Evolutionary conservation across 2,113 vertebrate genomes (phyloP), one percentile per base, ranked within the genome.

Genomic region (Cinclus cinclus): DNA sequence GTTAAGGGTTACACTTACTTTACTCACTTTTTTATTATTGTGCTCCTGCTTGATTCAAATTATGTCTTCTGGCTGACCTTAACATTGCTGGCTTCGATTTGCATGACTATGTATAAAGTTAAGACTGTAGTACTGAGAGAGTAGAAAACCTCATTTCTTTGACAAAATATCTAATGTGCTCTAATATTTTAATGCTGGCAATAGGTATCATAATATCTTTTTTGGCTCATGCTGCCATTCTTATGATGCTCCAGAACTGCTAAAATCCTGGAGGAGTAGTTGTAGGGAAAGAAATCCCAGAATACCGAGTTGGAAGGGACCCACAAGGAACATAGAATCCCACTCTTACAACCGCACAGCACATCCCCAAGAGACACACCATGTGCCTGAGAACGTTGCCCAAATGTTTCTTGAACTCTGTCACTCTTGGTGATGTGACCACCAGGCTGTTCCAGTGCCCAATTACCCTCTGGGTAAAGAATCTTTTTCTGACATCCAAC

Each of bases 151-250:
- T 92, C 28, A 46, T 50, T 85, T 84, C 58, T 95, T 94, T 92
- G 94, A 95, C 63, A 46, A 31, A 71, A 84, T 53, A 94, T 94
- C 78, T 82, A 96, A 87, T 95, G 81, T 0, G 3, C 60, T 64
- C 69, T 91, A 92, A 90, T 91, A 94, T 94, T 96, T 92, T 87
- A 83, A 47, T 14, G 15, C 39, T 96, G 70, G 87, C 91, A 94
- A 65, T 79, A 73, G 42, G 25, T 35, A 69, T 42, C 0, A 0
- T 42, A 60, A 82, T 27, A 89, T 20, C 20, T 0, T 13, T 64
- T 78, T 79, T 91, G 87, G 84, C 46, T 35, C 9, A 19, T 52
- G 56, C 22, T 68, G 52, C 44, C 31, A 42, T 64, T 39, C 33
- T 84, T 39, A 27, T 0, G 4, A 74, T 6, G 37, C 47, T 94